Evolutionary conservation across 2,797 vertebrate species (phyloP), one percentile per base, ranked within the genome.

Genomic region (Halcyon chelicuti): DNA sequence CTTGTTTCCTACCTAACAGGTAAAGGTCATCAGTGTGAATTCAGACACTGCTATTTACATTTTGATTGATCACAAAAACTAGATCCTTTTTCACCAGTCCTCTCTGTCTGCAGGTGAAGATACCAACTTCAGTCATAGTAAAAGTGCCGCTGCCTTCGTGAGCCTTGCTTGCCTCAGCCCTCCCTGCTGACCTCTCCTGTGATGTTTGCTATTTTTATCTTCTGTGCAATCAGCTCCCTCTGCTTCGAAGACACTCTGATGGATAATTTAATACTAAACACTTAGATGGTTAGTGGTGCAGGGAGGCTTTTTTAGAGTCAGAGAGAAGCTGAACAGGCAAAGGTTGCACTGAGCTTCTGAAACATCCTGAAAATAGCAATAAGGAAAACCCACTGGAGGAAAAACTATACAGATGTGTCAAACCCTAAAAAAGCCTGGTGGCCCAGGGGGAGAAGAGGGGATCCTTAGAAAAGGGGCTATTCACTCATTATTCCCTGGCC

Each of bases 231-330:
- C 95, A 93, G 51, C 75, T 94, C 95, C 85, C 91, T 93, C 76
- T 89, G 84, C 71, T 94, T 74, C 21, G 39, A 78, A 95, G 65
- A 40, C 86, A 47, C 57, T 88, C 83, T 93, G 94, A 86, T 92
- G 91, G 92, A 95, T 97, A 92, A 95, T 94, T 92, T 94, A 87
- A 80, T 85, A 84, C 46, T 44, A 71, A 93, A 88, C 80, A 57
- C 62, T 93, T 83, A 78, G 51, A 74, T 78, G 57, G 81, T 77
- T 88, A 86, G 87, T 77, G 91, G 63, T 89, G 67, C 90, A 88
- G 86, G 51, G 79, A 14, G 6, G 63, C 29, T 93, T 90, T 96
- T 74, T 72, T 71, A 57, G 46, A 92, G 61, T 40, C 82, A 88
- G 76, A 73, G 35, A 80, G 88, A 95, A 94, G 68, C 74, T 62